Base-by-base conservation (phyloP, 2,888 invertebrate genomes). In the Nephrotoma guestfalica region DNA sequence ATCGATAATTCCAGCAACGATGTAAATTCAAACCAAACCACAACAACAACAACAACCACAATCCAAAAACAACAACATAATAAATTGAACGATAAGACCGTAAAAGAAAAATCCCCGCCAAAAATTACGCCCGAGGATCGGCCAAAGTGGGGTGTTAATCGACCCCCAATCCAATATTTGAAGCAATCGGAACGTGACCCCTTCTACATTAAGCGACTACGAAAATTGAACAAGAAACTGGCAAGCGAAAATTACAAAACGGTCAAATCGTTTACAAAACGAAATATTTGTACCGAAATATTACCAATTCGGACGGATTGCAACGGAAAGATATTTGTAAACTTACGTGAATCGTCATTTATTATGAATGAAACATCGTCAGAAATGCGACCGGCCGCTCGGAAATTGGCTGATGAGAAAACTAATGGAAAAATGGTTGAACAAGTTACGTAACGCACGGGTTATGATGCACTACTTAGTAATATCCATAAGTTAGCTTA, bases 161-260 rank as follows among this genome's bases (percentile, higher is more conserved):
- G 94, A 88, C 96, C 97, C 5, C 94, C 95, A 41, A 96, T 96
- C 9, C 95, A 96, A 89, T 97, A 97, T 90, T 93, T 97, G 87
- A 97, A 97, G 89, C 97, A 97, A 91, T 97, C 97, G 89, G 97
- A 97, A 90, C 96, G 97, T 89, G 97, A 97, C 92, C 96, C 96
- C 0, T 94, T 96, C 90, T 96, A 96, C 89, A 88, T 91, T 15
- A 94, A 94, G 87, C 94, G 95, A 90, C 93, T 94, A 89, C 92
- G 94, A 88, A 95, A 96, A 90, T 91, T 40, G 41, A 86, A 84
- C 15, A 84, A 84, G 13, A 84, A 84, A 84, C 6, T 42, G 0
- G 5, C 42, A 7, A 41, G 7, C 9, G 71, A 30, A 9, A 71
- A 71, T 71, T 71, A 71, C 71, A 71, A 71, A 30, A 71, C 71